These are phyloP conservation scores for Lypha dubia DNA, from an alignment of 2,888 invertebrate species.

Conservation along the genomic window DNA sequence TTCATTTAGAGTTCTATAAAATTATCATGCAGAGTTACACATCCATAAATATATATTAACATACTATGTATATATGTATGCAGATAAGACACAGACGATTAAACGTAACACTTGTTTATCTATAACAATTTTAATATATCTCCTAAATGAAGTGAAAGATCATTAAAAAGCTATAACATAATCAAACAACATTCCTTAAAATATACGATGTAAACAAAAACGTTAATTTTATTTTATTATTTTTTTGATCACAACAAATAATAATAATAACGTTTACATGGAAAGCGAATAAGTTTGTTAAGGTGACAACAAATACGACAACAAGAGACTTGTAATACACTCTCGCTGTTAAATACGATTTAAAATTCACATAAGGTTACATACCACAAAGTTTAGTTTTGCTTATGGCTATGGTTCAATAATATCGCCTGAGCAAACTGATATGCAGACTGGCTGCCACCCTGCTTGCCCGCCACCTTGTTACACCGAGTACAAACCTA, in stretches of 20 bases:
- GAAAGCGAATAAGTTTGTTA: too few relatives aligned
- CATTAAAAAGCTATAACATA: background rate
- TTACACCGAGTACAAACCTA: background rate
- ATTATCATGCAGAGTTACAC: background rate
- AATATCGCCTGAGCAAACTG: slow-evolving; percentile 34
- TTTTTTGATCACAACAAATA: background rate
- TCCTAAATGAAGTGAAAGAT: background rate
- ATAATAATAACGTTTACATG: background rate
- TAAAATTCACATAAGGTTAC: too few relatives aligned
- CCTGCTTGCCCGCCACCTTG: slow-evolving; percentile 4
- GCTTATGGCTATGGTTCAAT: slow-evolving; percentile 56
- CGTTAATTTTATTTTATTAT: background rate
- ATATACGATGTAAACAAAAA: background rate
- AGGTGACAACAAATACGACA: too few relatives aligned
- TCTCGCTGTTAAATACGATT: too few relatives aligned
- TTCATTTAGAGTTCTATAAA: background rate
- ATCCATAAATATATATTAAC: background rate
- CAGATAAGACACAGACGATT: background rate
- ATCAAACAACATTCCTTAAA: background rate
- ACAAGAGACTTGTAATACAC: too few relatives aligned
- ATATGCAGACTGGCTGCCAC: slow-evolving; percentile 5
- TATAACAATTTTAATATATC: background rate
- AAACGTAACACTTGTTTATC: background rate
- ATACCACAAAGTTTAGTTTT: background rate
- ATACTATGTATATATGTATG: background rate